Conservation (phyloP, 2,888 invertebrate genomes). For the Quadroppia sp. region DNA sequence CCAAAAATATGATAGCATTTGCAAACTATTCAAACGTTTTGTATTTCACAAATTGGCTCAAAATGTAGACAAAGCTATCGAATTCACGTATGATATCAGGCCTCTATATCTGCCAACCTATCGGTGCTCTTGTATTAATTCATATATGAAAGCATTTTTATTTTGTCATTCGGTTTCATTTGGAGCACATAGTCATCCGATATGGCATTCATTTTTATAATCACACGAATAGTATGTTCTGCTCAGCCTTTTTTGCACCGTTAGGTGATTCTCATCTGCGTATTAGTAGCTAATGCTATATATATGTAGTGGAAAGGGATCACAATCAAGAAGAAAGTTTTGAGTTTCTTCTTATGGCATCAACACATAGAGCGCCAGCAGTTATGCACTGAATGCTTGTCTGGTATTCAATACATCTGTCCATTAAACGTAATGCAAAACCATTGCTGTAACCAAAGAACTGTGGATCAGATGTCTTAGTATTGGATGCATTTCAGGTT, state of each 20-base stretch:
- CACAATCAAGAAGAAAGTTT: neutral
- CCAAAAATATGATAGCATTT: neutral
- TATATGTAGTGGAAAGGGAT: neutral
- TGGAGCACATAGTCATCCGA: slow-evolving; percentile 23
- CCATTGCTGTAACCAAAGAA: slow-evolving; percentile 26
- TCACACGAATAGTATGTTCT: neutral
- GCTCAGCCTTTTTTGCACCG: slow-evolving; percentile 9
- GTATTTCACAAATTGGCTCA: slow-evolving; percentile 31
- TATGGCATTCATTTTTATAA: slow-evolving; percentile 32
- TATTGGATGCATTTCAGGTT: slow-evolving; percentile 22
- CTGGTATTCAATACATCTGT: slow-evolving; percentile 11
- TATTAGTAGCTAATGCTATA: slow-evolving; percentile 20
- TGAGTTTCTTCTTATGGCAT: slow-evolving; percentile 7
- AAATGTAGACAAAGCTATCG: slow-evolving; percentile 28
- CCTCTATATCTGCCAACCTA: neutral
- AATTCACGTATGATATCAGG: slow-evolving; percentile 9
- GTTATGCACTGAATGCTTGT: neutral
- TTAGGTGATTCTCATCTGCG: neutral
- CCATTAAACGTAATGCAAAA: slow-evolving; percentile 36
- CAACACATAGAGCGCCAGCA: slow-evolving; percentile 9
- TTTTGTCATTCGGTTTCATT: slow-evolving; percentile 30
- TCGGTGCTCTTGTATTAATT: neutral
- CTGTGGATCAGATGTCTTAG: slow-evolving; percentile 10
- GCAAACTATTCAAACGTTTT: slow-evolving; percentile 15
- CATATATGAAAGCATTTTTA: slow-evolving; percentile 32